A percentile compares a stretch with the other conserved stretches of the same genome.
Conservation (phyloP, 2,113 vertebrate genomes). For the Pollachius pollachius region DNA sequence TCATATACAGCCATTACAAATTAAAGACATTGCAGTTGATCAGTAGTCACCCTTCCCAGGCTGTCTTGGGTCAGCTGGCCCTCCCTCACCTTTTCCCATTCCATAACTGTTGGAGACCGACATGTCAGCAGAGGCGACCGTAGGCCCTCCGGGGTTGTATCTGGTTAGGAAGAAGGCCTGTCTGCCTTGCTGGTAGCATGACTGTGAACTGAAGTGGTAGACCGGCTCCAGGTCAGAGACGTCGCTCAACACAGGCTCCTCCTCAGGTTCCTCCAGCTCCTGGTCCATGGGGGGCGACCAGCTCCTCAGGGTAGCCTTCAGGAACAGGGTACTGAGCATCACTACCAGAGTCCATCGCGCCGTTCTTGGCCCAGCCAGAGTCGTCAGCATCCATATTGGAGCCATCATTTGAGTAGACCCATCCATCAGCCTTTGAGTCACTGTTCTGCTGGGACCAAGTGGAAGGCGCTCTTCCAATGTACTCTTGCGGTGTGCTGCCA, state of each 20-base stretch:
- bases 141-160: not conserved
- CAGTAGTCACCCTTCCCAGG: not conserved
- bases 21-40: too few relatives aligned
- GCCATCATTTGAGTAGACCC: too few relatives aligned
- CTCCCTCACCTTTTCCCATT: not conserved
- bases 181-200: not conserved
- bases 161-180: not conserved
- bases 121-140: not conserved
- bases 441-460: too few relatives aligned
- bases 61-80: not conserved
- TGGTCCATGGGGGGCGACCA: not conserved
- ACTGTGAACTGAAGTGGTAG: not conserved
- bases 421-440: too few relatives aligned
- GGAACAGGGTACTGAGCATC: not conserved
- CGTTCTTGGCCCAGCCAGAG: too few relatives aligned
- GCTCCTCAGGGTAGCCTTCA: not conserved
- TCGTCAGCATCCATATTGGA: too few relatives aligned
- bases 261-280: not conserved
- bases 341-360: too few relatives aligned
- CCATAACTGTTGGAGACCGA: not conserved
- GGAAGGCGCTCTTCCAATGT: too few relatives aligned
- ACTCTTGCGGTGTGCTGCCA: too few relatives aligned
- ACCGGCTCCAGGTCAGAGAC: slow-evolving; percentile 3
- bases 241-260: not conserved
- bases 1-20: not conserved